Evolutionary conservation across 2,888 invertebrate genomes (phyloP).

Genomic region (Ditula angustiorana): DNA sequence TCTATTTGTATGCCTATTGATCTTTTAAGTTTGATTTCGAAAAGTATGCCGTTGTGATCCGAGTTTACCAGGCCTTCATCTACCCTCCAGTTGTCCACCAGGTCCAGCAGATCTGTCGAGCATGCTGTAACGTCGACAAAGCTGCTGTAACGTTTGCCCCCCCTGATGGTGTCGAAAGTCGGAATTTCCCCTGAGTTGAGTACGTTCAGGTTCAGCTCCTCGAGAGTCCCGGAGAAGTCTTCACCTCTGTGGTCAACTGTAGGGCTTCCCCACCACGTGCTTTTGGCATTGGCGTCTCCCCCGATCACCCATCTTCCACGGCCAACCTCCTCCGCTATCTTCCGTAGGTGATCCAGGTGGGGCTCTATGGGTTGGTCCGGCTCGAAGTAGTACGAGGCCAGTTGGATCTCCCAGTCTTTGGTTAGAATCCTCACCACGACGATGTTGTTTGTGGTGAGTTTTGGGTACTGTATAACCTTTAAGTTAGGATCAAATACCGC

Average conservation of each 20-base stretch:
- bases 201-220: slow-evolving; percentile 42
- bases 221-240: slow-evolving; percentile 10
- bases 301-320: slow-evolving; percentile 13
- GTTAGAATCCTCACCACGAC: too few species aligned
- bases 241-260: slow-evolving; percentile 41
- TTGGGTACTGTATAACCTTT: neutral
- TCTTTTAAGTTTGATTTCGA: neutral
- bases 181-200: slow-evolving; percentile 50
- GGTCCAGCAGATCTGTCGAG: slow-evolving; percentile 26
- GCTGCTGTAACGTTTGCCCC: too few species aligned
- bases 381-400: too few species aligned
- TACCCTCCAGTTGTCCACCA: slow-evolving; percentile 39
- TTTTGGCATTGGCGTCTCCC: too few species aligned
- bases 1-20: neutral
- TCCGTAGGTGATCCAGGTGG: too few species aligned
- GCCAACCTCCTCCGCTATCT: too few species aligned
- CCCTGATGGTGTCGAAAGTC: too few species aligned
- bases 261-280: slow-evolving; percentile 34
- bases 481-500: slow-evolving; percentile 8
- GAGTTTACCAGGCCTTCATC: slow-evolving; percentile 7
- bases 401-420: too few species aligned
- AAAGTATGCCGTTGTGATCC: slow-evolving; percentile 31
- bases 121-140: slow-evolving; percentile 48
- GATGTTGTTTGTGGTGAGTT: too few species aligned
- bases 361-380: slow-evolving; percentile 32